Conservation (phyloP, 1,140 invertebrate genomes). For the Trichonephila inaurata region DNA sequence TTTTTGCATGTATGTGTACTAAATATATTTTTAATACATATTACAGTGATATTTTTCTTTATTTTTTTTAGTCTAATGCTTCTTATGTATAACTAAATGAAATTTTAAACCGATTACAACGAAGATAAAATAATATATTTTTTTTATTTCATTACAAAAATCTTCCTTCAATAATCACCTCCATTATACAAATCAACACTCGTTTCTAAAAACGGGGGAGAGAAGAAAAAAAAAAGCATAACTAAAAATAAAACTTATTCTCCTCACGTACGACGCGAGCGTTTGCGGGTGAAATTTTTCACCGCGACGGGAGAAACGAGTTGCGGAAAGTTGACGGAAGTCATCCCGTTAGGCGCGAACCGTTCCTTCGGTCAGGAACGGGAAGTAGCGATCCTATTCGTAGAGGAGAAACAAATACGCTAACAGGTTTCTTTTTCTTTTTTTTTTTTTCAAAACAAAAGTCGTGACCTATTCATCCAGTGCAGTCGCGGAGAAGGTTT, state of each 20-base stretch:
- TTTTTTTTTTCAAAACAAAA: neutral
- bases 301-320: neutral
- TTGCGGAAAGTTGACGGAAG: slow-evolving; percentile 66
- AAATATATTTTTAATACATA: too few relatives aligned
- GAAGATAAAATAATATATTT: too few relatives aligned
- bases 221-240: neutral
- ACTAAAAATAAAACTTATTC: neutral
- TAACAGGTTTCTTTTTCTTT: slow-evolving; percentile 21
- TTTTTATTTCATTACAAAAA: too few relatives aligned
- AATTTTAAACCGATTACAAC: too few relatives aligned
- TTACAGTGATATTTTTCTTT: too few relatives aligned
- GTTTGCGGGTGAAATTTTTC: neutral
- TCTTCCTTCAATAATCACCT: too few relatives aligned
- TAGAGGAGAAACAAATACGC: neutral
- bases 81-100: too few relatives aligned
- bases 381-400: neutral
- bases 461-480: slow-evolving; percentile 71
- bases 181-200: too few relatives aligned
- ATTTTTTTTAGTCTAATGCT: too few relatives aligned
- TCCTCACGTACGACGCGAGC: neutral
- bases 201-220: too few relatives aligned
- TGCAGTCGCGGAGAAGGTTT: slow-evolving; percentile 17
- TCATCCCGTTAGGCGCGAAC: slow-evolving; percentile 8
- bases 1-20: too few relatives aligned
- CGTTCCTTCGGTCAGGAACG: neutral